A percentile compares a stretch with the other conserved stretches of the same genome.
These are phyloP conservation scores for Psilopsiagon aymara DNA, from an alignment of 2,113 vertebrate genomes.

Conservation along the genomic window DNA sequence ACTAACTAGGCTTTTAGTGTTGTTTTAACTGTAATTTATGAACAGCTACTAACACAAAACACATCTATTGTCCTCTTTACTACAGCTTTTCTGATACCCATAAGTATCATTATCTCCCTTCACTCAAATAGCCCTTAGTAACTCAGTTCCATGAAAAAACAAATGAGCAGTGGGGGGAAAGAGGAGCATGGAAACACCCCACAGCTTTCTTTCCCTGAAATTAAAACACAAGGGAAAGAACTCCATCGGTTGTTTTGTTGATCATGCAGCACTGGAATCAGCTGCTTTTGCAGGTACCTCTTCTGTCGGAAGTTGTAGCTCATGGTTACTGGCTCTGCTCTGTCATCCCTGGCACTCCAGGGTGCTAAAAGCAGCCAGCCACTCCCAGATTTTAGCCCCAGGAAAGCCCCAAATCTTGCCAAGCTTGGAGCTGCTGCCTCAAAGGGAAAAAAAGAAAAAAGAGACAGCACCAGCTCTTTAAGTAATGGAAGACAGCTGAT, in stretches of 20 bases:
- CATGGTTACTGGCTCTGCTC: not conserved
- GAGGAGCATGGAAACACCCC: not conserved
- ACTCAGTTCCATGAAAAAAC: not conserved
- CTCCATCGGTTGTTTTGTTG: not conserved
- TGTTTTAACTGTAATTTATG: not conserved
- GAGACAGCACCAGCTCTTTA: not conserved
- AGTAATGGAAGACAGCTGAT: not conserved
- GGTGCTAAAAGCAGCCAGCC: not conserved
- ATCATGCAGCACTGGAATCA: not conserved
- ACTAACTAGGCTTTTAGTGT: not conserved
- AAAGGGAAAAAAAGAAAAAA: rapidly evolving
- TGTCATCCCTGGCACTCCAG: not conserved
- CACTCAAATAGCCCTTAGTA: not conserved
- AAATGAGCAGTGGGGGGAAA: rapidly evolving
- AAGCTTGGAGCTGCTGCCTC: not conserved
- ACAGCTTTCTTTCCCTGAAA: not conserved
- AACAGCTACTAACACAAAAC: not conserved
- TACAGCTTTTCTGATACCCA: not conserved
- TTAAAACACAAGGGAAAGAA: not conserved
- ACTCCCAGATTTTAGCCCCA: not conserved
- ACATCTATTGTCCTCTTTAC: not conserved
- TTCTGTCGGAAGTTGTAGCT: not conserved
- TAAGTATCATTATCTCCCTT: not conserved
- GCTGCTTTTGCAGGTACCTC: not conserved
- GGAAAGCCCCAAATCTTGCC: not conserved